Conservation (phyloP, 2,797 vertebrate species). For the Parotocinclus haroldoi region DNA sequence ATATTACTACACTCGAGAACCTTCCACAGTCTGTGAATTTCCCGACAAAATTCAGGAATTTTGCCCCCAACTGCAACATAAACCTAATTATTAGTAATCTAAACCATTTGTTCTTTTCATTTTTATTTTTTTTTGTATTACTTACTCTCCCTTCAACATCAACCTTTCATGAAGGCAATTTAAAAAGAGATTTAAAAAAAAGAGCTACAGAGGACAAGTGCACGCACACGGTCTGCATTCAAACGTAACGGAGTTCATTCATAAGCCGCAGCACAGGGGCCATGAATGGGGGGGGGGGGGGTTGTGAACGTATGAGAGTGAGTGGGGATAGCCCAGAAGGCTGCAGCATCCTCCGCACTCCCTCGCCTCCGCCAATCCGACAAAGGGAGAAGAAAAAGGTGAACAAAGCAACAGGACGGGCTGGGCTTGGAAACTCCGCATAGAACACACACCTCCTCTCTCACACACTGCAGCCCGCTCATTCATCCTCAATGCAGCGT, state of each 20-base stretch:
- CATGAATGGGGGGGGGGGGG: not conserved
- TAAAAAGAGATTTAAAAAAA: too few relatives aligned
- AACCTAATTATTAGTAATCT: too few relatives aligned
- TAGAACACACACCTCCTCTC: conserved; percentile 20
- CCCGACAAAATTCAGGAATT: too few relatives aligned
- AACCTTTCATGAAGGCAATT: too few relatives aligned
- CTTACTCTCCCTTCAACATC: too few relatives aligned
- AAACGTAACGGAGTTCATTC: conserved; percentile 31
- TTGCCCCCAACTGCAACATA: too few relatives aligned
- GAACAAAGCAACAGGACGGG: conserved; percentile 28
- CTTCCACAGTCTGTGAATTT: too few relatives aligned
- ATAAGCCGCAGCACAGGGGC: conserved; percentile 30
- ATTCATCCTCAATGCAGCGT: conserved; percentile 29
- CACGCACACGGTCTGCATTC: too few relatives aligned
- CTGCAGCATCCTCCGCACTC: conserved; percentile 34
- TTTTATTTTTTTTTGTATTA: too few relatives aligned
- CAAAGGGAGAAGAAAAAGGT: not conserved
- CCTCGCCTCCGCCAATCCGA: conserved; percentile 36
- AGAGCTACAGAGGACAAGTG: too few relatives aligned
- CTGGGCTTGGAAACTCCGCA: conserved; percentile 27
- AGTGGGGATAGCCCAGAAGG: conserved; percentile 37
- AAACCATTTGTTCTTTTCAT: too few relatives aligned
- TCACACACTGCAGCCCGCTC: conserved; percentile 15
- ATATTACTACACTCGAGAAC: too few relatives aligned
- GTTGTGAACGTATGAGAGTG: conserved; percentile 6